phyloP scores from a whole-genome alignment of 2,113 vertebrate genomes.

The Austrofundulus limnaeus region DNA sequence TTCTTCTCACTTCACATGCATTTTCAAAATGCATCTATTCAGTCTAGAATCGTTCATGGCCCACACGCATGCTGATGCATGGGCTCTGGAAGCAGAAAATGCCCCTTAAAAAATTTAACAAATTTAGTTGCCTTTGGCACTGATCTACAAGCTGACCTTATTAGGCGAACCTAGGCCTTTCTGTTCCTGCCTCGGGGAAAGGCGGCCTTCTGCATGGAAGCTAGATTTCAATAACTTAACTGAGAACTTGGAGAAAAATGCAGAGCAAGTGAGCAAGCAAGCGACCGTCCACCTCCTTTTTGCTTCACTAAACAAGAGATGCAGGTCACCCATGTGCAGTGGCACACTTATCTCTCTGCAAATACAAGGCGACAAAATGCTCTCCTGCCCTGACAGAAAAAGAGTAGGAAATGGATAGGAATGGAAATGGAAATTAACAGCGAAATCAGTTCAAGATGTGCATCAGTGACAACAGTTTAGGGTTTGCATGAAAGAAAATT shows the following conservation, averaged over 20 bases:
- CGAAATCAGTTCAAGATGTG: no score
- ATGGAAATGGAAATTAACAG: constrained; percentile 9
- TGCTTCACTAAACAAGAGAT: constrained; percentile 58
- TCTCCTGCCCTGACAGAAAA: constrained; percentile 21
- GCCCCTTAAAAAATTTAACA: constrained; percentile 66
- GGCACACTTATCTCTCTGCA: constrained; percentile 18
- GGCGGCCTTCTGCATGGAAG: constrained; percentile 33
- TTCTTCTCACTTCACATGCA: constrained; percentile 29
- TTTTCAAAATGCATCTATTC: constrained; percentile 25
- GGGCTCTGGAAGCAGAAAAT: constrained; percentile 27
- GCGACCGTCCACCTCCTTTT: constrained; percentile 16
- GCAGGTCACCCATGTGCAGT: constrained; percentile 39
- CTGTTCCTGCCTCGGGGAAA: constrained; percentile 60
- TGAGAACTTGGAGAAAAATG: constrained; percentile 45
- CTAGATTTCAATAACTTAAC: constrained; percentile 68
- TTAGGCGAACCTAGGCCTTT: constrained; percentile 67
- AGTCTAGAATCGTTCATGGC: constrained; percentile 24
- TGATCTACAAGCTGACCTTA: constrained; percentile 77
- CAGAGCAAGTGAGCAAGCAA: constrained; percentile 25
- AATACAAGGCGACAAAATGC: constrained; percentile 45
- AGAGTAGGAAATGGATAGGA: constrained; percentile 10
- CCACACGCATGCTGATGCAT: constrained; percentile 16
- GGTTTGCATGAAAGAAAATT: no score
- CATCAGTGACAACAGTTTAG: no score
- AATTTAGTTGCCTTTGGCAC: constrained; percentile 70